Base-by-base conservation (phyloP, 2,888 invertebrate genomes). In the Tetanocera ferruginea region DNA sequence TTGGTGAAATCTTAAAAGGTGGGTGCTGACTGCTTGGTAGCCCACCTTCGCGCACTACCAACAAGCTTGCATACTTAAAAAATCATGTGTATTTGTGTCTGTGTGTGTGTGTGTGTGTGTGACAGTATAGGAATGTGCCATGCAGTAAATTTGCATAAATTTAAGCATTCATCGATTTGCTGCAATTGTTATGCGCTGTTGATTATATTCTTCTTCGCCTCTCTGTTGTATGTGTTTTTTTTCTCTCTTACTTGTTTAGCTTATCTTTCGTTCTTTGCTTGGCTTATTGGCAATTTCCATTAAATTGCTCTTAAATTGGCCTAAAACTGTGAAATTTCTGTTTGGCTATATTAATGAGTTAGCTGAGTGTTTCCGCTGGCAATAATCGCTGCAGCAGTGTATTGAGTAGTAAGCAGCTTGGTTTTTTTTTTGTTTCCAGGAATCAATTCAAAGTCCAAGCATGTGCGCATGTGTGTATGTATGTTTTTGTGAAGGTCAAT, bases 141-240 rank as follows among this genome's bases (percentile, higher is more conserved):
- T 23, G 55, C 19, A 19, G 55, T 55, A 55, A 55, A 55, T 55
- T 55, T 55, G 55, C 55, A 55, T 55, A 55, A 19, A 55, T 55
- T 55, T 55, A n/a, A 55, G 23, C 55, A 55, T 55, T 55, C 55
- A 55, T 55, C 23, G 55, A 55, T 55, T 55, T 55, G 23, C 55
- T 19, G 19, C 55, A 55, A 55, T 55, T 55, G 55, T 55, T 55
- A 23, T 23, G 55, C 23, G 55, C 23, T 55, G 55, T 19, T 55
- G 55, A 62, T 55, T n/a, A n/a, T 55, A 19, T 19, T 6, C 55
- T 55, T 52, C 17, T 3, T 52, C 17, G 5, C 52, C 17, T 52
- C 52, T 52, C 17, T 9, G 23, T 1, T 55, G 6, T 49, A 9
- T n/a, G n/a, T 5, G 23, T 2, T 55, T 55, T 23, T 55, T 28